Percentiles rank a stretch among this genome's conserved stretches.
phyloP scores from a whole-genome alignment of 2,888 invertebrate genomes.

The Drymonia ruficornis region DNA sequence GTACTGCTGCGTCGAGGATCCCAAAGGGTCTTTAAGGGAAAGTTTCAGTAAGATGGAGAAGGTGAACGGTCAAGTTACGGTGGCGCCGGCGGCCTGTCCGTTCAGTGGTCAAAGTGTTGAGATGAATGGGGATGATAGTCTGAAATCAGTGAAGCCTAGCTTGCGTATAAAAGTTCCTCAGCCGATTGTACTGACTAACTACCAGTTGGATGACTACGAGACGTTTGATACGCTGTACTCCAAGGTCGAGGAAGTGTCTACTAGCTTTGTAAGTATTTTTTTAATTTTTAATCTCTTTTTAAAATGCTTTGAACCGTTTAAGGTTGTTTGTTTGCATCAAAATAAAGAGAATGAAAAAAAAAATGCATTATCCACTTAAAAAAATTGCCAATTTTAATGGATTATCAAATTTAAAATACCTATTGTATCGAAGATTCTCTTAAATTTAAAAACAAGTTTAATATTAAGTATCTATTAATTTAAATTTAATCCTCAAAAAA shows the following conservation, averaged over 20 bases:
- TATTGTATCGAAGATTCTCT: too few species aligned
- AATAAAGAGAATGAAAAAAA: too few species aligned
- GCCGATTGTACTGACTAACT: constrained; percentile 68
- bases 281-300: not conserved
- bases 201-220: constrained; percentile 52
- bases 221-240: constrained; percentile 67
- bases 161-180: constrained; percentile 71
- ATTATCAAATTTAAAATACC: too few species aligned
- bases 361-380: too few species aligned
- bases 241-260: constrained; percentile 54
- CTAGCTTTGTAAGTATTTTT: constrained; percentile 61
- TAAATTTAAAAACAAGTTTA: too few species aligned
- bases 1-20: constrained; percentile 46
- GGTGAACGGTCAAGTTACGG: constrained; percentile 52
- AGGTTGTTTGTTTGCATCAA: too few species aligned
- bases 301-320: too few species aligned
- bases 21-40: constrained; percentile 37
- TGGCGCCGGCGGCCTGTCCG: constrained; percentile 52
- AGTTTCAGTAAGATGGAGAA: constrained; percentile 51
- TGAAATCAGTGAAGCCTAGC: constrained; percentile 59
- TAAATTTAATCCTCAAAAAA: too few species aligned
- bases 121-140: constrained; percentile 43
- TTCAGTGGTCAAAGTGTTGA: constrained; percentile 63
- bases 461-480: too few species aligned
- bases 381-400: too few species aligned